These are phyloP conservation scores for Hypolimnas misippus DNA, from an alignment of 2,888 invertebrate species.

Conservation along the genomic window DNA sequence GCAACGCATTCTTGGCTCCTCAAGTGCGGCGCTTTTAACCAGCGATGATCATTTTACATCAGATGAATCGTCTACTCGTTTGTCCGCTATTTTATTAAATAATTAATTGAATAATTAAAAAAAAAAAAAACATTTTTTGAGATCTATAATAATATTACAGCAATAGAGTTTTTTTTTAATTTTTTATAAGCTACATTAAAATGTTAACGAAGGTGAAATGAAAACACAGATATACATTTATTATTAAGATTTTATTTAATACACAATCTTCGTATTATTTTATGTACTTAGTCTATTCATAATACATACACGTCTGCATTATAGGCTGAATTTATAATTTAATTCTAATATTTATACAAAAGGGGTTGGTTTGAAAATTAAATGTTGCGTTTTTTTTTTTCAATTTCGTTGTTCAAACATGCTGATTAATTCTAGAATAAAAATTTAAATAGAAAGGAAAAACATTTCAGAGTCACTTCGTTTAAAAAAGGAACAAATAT, in stretches of 20 bases:
- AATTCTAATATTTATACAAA: constrained; percentile 32
- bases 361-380: constrained; percentile 31
- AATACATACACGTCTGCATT: constrained; percentile 1
- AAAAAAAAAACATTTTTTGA: too few species aligned
- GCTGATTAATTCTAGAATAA: constrained; percentile 1
- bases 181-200: too few species aligned
- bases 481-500: constrained; percentile 64
- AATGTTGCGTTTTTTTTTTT: constrained; percentile 15
- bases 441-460: constrained; percentile 53
- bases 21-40: too few species aligned
- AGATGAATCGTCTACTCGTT: too few species aligned
- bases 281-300: constrained; percentile 6
- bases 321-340: constrained; percentile 28
- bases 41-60: too few species aligned
- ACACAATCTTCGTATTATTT: constrained; percentile 29
- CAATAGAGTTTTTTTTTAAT: too few species aligned
- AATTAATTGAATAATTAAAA: too few species aligned
- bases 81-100: too few species aligned
- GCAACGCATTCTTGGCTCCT: too few species aligned
- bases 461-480: constrained; percentile 73
- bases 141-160: too few species aligned
- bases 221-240: constrained; percentile 65
- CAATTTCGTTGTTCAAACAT: constrained; percentile 44
- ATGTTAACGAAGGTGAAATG: constrained; percentile 47
- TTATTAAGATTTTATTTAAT: constrained; percentile 70